phyloP scores from a whole-genome alignment of 2,113 vertebrate species.

The Chlorodrepanis virens region DNA sequence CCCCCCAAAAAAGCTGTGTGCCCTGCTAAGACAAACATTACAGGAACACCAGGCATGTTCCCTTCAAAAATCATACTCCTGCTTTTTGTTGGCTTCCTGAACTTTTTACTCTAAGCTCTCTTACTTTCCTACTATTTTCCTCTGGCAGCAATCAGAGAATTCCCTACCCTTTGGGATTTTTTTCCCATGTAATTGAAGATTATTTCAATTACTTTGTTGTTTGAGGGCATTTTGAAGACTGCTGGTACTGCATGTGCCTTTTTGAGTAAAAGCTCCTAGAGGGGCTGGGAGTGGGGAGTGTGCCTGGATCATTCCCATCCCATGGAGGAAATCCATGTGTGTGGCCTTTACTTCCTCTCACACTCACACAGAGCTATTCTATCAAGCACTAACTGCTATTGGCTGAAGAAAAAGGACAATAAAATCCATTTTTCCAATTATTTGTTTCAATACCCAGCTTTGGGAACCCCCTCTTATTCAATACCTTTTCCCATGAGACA shows the following conservation, averaged over 20 bases:
- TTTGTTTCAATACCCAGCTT: neutral
- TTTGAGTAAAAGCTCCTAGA: neutral
- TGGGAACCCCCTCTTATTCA: neutral
- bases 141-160: neutral
- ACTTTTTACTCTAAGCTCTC: neutral
- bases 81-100: neutral
- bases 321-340: neutral
- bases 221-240: neutral
- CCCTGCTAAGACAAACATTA: neutral
- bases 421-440: neutral
- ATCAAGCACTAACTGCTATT: neutral
- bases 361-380: neutral
- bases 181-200: neutral
- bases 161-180: neutral
- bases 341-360: neutral
- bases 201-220: neutral
- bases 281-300: neutral
- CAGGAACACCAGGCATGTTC: neutral
- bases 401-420: neutral
- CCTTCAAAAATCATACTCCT: neutral
- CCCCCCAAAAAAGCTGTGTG: neutral
- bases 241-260: neutral
- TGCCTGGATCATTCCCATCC: neutral
- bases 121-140: neutral
- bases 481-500: neutral